Conservation (phyloP, 2,888 invertebrate species). For the Micoletzkya japonica region DNA sequence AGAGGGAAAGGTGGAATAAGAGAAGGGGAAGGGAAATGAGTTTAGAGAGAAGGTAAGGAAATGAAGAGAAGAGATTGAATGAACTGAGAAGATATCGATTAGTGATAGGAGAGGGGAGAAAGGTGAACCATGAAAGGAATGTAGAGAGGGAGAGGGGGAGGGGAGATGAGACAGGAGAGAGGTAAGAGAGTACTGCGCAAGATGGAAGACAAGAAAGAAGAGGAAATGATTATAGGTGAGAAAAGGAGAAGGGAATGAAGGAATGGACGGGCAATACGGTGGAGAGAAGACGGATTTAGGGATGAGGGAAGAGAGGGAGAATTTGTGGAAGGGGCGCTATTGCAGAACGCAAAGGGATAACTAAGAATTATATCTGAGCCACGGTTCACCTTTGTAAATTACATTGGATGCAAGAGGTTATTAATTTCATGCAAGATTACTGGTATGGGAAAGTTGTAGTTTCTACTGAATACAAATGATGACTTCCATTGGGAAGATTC, state of each 20-base stretch:
- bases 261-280: neutral
- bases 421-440: too few species aligned
- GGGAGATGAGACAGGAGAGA: conserved; percentile 21
- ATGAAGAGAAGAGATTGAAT: conserved; percentile 12
- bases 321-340: neutral
- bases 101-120: conserved; percentile 20
- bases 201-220: neutral
- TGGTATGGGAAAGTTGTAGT: too few species aligned
- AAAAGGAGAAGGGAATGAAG: conserved; percentile 1
- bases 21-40: neutral
- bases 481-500: too few species aligned
- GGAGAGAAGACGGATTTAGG: neutral
- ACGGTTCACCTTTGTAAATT: too few species aligned
- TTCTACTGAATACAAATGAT: too few species aligned
- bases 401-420: too few species aligned
- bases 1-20: neutral
- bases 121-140: too few species aligned
- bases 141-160: conserved; percentile 25
- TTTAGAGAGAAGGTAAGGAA: neutral
- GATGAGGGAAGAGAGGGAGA: neutral
- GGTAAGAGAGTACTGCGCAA: neutral
- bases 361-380: too few species aligned
- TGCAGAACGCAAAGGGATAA: too few species aligned
- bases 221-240: neutral
- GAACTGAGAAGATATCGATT: conserved; percentile 22